Conservation (phyloP, 2,888 invertebrate species). For the Diachrysia chrysitis region DNA sequence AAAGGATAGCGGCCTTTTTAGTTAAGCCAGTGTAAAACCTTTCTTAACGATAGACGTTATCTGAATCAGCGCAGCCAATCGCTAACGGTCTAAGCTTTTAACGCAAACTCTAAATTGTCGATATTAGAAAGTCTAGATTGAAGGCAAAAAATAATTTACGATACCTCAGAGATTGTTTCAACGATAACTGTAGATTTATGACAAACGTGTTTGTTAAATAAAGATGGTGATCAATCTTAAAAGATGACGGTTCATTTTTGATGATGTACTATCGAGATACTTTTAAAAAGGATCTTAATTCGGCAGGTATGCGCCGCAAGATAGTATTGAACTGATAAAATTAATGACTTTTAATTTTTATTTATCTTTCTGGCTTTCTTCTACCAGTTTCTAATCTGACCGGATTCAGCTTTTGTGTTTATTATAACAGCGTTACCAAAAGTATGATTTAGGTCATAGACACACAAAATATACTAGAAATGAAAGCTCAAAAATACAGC, state of each 20-base stretch:
- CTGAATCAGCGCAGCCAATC: slow-evolving; percentile 46
- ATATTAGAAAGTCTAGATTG: slow-evolving; percentile 53
- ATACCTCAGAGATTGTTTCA: slow-evolving; percentile 29
- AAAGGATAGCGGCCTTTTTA: neutral
- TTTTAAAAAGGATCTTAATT: slow-evolving; percentile 31
- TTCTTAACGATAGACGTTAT: slow-evolving; percentile 18
- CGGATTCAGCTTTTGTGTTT: neutral
- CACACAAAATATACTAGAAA: no score
- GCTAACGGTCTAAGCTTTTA: slow-evolving; percentile 56
- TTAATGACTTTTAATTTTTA: slow-evolving; percentile 1
- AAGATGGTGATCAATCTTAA: slow-evolving; percentile 16
- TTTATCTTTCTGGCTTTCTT: neutral
- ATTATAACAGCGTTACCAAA: no score
- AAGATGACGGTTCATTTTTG: slow-evolving; percentile 14
- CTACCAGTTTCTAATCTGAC: neutral
- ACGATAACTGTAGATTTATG: slow-evolving; percentile 20
- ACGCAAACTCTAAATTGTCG: slow-evolving; percentile 39
- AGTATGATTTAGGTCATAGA: no score
- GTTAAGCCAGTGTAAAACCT: slow-evolving; percentile 23
- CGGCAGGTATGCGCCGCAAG: slow-evolving; percentile 41
- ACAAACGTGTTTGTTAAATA: slow-evolving; percentile 31
- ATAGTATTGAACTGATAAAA: slow-evolving; percentile 35
- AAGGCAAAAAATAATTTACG: slow-evolving; percentile 48
- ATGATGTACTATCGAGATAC: slow-evolving; percentile 5
- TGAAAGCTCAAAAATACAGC: neutral